These are phyloP conservation scores for Prenolepis imparis DNA, from an alignment of 2,888 invertebrate genomes.

Conservation along the genomic window DNA sequence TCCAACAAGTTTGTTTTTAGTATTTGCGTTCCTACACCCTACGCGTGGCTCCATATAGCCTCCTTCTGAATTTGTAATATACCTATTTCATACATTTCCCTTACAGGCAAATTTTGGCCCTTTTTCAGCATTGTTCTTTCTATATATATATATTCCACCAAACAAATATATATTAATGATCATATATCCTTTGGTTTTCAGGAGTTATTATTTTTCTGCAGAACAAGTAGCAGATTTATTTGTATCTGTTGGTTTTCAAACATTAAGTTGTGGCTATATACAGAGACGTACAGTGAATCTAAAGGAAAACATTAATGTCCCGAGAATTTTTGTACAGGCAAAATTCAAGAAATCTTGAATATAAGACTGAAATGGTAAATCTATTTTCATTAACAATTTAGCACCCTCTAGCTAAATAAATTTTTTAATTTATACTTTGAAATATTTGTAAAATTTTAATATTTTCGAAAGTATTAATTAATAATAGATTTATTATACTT, in stretches of 20 bases:
- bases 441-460: background rate
- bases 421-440: background rate
- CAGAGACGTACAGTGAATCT: slow-evolving; percentile 96
- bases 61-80: too few relatives aligned
- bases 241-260: slow-evolving; percentile 90
- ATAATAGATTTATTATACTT: background rate
- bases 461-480: background rate
- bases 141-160: too few relatives aligned
- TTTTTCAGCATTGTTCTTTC: too few relatives aligned
- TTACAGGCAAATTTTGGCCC: too few relatives aligned
- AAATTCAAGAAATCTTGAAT: slow-evolving; percentile 90
- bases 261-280: slow-evolving; percentile 91
- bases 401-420: background rate
- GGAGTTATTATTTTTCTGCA: slow-evolving; percentile 93
- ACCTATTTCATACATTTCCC: too few relatives aligned
- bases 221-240: slow-evolving; percentile 91
- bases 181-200: slow-evolving; percentile 83
- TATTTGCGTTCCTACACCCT: too few relatives aligned
- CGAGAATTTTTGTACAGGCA: slow-evolving; percentile 97
- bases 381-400: background rate
- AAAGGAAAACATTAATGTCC: slow-evolving; percentile 96
- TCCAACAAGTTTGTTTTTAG: too few relatives aligned
- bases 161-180: background rate
- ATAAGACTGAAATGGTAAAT: slow-evolving; percentile 34
- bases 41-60: too few relatives aligned